phyloP scores from a whole-genome alignment of 2,888 invertebrate genomes.

The Xylophagus ater region DNA sequence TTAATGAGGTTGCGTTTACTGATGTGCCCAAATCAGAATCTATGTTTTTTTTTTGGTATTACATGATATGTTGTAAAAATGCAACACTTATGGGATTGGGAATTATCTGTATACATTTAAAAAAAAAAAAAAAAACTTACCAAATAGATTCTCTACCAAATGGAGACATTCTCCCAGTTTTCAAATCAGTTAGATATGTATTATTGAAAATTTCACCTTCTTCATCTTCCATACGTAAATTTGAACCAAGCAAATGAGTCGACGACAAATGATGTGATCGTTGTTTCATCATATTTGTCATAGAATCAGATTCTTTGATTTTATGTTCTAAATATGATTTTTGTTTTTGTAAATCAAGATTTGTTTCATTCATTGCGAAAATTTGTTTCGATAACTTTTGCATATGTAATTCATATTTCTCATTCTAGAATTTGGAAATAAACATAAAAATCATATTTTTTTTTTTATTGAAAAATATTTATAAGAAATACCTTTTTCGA shows the following conservation, averaged over 20 bases:
- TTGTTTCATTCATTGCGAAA: slow-evolving; percentile 31
- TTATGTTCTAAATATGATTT: slow-evolving; percentile 31
- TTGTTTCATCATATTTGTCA: slow-evolving; percentile 1
- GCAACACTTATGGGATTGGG: too few species aligned
- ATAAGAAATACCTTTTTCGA: slow-evolving; percentile 8
- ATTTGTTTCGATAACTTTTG: slow-evolving; percentile 33
- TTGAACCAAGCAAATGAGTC: slow-evolving; percentile 27
- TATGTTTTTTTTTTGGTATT: too few species aligned
- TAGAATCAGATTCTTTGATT: slow-evolving; percentile 26
- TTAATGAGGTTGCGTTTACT: too few species aligned
- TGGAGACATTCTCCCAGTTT: slow-evolving; percentile 43
- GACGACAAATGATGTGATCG: slow-evolving; percentile 5
- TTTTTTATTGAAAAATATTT: not conserved
- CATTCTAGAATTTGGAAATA: slow-evolving; percentile 21
- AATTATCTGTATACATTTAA: not conserved
- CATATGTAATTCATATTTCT: slow-evolving; percentile 32
- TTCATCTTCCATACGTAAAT: slow-evolving; percentile 70
- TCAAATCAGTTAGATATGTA: slow-evolving; percentile 58
- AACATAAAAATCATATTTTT: slow-evolving; percentile 1
- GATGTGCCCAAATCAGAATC: too few species aligned
- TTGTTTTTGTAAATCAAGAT: slow-evolving; percentile 34
- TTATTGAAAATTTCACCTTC: slow-evolving; percentile 77
- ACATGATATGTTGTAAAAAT: too few species aligned
- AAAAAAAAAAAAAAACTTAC: slow-evolving; percentile 18
- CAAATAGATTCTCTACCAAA: slow-evolving; percentile 25